A percentile compares a stretch with the other conserved stretches of the same genome.
Conservation (phyloP, 2,888 invertebrate species). For the Calephelis perditalis region DNA sequence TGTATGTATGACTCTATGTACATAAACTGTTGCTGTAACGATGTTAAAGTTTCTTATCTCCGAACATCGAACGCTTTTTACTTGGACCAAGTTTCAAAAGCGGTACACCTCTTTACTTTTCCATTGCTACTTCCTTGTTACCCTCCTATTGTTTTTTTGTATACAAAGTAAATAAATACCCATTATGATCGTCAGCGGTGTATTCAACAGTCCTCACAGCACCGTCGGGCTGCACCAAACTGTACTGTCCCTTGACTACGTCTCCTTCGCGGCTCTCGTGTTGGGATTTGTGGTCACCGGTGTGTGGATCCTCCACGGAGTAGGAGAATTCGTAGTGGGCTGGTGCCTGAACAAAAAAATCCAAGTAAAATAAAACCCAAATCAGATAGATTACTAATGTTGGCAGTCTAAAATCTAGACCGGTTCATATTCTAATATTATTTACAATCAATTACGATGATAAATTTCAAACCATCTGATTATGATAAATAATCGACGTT, state of each 20-base stretch:
- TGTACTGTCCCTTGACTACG: slow-evolving; percentile 73
- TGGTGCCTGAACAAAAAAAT: slow-evolving; percentile 48
- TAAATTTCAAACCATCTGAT: slow-evolving; percentile 37
- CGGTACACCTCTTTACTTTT: too few relatives aligned
- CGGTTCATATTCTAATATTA: too few relatives aligned
- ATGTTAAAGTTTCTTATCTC: too few relatives aligned
- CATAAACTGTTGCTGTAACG: too few relatives aligned
- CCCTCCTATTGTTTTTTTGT: neutral
- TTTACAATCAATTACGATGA: slow-evolving; percentile 14
- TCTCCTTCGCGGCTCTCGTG: slow-evolving; percentile 69
- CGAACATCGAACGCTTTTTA: too few relatives aligned
- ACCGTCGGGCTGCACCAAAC: slow-evolving; percentile 75
- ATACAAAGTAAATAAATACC: slow-evolving; percentile 47
- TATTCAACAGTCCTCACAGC: slow-evolving; percentile 75
- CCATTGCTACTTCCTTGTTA: too few relatives aligned
- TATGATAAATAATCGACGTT: slow-evolving; percentile 53
- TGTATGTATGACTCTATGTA: too few relatives aligned
- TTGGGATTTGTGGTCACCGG: slow-evolving; percentile 76
- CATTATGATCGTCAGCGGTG: slow-evolving; percentile 74
- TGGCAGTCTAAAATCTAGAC: too few relatives aligned
- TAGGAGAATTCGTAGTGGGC: slow-evolving; percentile 78
- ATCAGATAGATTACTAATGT: too few relatives aligned
- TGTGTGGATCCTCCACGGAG: slow-evolving; percentile 77
- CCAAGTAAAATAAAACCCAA: too few relatives aligned
- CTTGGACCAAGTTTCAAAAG: too few relatives aligned